phyloP scores from a whole-genome alignment of 2,888 invertebrate genomes.

The Drosophila aldrichi region DNA sequence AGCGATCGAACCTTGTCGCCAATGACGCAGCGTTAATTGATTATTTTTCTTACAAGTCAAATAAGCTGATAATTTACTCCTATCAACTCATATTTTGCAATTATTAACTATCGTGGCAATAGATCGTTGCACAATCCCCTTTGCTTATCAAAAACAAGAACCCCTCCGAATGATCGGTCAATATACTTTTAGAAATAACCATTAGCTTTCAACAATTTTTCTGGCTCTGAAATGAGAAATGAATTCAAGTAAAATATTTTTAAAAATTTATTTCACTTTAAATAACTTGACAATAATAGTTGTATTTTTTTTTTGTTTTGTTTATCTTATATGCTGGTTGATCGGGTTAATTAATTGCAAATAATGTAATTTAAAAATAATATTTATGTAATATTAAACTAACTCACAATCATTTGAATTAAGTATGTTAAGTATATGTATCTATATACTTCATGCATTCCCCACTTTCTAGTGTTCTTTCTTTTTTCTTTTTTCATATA shows the following conservation, averaged over 20 bases:
- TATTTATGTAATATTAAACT: constrained; percentile 80
- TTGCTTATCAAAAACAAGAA: not conserved
- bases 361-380: constrained; percentile 79
- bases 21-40: not conserved
- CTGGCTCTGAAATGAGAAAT: too few species aligned
- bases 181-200: too few species aligned
- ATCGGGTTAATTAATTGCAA: constrained; percentile 75
- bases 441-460: constrained; percentile 43
- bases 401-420: constrained; percentile 81
- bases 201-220: too few species aligned
- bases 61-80: not conserved
- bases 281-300: constrained; percentile 79
- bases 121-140: not conserved
- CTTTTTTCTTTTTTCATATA: constrained; percentile 31
- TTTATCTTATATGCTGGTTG: constrained; percentile 72
- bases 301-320: constrained; percentile 36
- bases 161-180: not conserved
- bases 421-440: constrained; percentile 63
- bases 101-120: not conserved
- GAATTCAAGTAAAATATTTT: constrained; percentile 1
- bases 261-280: constrained; percentile 70
- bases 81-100: not conserved
- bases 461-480: constrained; percentile 20
- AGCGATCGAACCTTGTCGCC: not conserved
- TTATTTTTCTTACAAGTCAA: not conserved